Evolutionary conservation across 1,140 invertebrate species (phyloP).

Genomic region (Thaumetopoea pityocampa): DNA sequence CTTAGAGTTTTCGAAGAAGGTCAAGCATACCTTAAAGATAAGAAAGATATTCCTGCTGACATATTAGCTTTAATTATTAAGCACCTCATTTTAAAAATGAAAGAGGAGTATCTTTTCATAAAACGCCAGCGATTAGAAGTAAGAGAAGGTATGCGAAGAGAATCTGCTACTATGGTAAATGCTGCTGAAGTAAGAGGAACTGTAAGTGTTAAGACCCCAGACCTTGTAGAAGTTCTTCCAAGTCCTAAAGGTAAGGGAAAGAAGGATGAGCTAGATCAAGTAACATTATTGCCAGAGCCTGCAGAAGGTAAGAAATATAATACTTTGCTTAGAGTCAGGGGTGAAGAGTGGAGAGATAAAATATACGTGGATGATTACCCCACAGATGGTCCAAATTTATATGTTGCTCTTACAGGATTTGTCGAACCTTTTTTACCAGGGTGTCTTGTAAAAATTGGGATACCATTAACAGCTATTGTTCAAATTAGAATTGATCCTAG

Average conservation of each 20-base stretch:
- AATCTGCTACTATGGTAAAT: constrained; percentile 59
- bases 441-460: constrained; percentile 63
- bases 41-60: constrained; percentile 60
- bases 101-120: constrained; percentile 62
- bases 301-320: constrained; percentile 65
- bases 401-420: constrained; percentile 75
- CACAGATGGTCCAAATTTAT: constrained; percentile 72
- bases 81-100: constrained; percentile 62
- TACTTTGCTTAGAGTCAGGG: constrained; percentile 65
- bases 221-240: constrained; percentile 15
- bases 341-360: constrained; percentile 76
- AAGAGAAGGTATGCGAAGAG: constrained; percentile 49
- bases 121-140: constrained; percentile 53
- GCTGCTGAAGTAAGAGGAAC: constrained; percentile 46
- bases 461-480: constrained; percentile 70
- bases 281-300: constrained; percentile 16
- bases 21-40: constrained; percentile 54
- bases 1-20: constrained; percentile 61
- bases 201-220: constrained; percentile 26
- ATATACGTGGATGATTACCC: constrained; percentile 75
- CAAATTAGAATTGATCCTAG: constrained; percentile 46
- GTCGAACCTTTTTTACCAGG: constrained; percentile 59
- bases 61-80: constrained; percentile 63
- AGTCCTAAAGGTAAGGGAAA: constrained; percentile 36
- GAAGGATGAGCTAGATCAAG: too few relatives aligned